These are phyloP conservation scores for Notarius lentiginosus DNA, from an alignment of 2,113 vertebrate genomes.

Conservation along the genomic window DNA sequence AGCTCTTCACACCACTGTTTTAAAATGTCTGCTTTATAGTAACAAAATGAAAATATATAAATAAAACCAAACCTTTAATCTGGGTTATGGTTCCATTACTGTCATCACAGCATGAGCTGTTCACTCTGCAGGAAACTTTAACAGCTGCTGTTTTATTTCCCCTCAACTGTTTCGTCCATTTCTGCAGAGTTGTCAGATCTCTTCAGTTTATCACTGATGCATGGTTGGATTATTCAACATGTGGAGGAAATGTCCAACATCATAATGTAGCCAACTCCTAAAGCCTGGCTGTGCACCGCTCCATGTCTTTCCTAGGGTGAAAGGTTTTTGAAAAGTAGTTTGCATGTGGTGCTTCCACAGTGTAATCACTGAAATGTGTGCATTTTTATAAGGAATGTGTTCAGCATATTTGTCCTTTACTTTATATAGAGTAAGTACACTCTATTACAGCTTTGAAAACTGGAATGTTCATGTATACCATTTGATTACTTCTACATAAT, in stretches of 20 bases:
- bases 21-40: not conserved
- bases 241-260: not conserved
- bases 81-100: not conserved
- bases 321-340: not conserved
- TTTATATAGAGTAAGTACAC: not conserved
- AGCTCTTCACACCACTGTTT: not conserved
- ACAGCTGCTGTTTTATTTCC: not conserved
- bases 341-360: not conserved
- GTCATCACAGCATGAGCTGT: not conserved
- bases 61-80: not conserved
- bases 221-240: not conserved
- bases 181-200: not conserved
- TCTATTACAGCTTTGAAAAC: not conserved
- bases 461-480: not conserved
- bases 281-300: not conserved
- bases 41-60: slow-evolving; percentile 1
- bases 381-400: not conserved
- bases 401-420: not conserved
- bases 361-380: not conserved
- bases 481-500: not conserved
- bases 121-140: not conserved
- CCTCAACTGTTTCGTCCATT: not conserved
- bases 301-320: not conserved
- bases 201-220: not conserved
- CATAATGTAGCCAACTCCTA: not conserved